Base-by-base conservation (phyloP, 92 coral and sea anemone genomes). In the Palythoa grandis region DNA sequence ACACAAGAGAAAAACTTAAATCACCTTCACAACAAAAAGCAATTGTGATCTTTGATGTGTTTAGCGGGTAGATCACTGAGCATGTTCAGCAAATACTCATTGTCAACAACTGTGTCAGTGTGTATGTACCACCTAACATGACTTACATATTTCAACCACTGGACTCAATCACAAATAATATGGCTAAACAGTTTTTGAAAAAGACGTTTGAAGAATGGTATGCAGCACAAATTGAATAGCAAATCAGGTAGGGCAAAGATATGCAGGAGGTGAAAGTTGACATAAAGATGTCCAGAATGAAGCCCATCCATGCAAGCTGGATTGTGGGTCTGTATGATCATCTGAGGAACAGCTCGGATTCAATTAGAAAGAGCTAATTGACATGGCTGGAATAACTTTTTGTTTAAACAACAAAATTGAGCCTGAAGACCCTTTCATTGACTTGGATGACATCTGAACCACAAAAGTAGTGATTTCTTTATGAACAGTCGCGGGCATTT, bases 61-160 rank as follows among this genome's bases (percentile, higher is more conserved):
- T 19, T 73, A 39, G 78, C 78, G 25, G 60, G 58, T 54, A 73
- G 15, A 23, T 3, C 57, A 47, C 57, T 6, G 58, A 43, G 78
- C 78, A 57, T 73, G 57, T 73, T 73, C 56, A 43, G 78, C 57
- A 73, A 48, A 73, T 48, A 22, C 54, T 47, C 35, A 25, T 73
- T 17, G 57, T 38, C 29, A 47, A 73, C 16, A 73, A 73, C 29
- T 73, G 78, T 15, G 12, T 19, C 54, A 73, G 58, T 48, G 78
- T 17, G 38, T 72, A 29, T 29, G 35, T 29, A 29, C 35, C 35
- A 29, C 35, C 35, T 29, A 29, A 29, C 0, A 29, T 29, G 56
- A 72, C 77, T 72, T 23, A 15, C 78, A 40, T 73, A 73, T 39
- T 74, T 74, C 58, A 74, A n/a, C 60, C 60, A n/a, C 35, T 48